These are phyloP conservation scores for Druceiella hillmani DNA, from an alignment of 2,888 invertebrate species.

Conservation along the genomic window DNA sequence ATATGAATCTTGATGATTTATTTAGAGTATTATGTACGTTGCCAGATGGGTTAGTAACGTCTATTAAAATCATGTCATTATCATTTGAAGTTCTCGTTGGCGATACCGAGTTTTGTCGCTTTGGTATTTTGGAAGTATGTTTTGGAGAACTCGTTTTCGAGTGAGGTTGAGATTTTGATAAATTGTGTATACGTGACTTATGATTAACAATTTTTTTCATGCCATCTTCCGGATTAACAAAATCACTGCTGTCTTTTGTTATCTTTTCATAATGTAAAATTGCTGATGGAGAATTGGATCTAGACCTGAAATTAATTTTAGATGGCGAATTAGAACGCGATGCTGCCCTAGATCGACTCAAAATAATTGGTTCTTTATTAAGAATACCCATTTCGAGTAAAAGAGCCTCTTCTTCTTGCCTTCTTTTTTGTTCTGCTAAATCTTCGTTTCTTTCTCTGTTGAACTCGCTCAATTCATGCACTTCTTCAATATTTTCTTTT, in stretches of 20 bases:
- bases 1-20: constrained; percentile 40
- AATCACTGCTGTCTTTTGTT: constrained; percentile 30
- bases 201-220: constrained; percentile 34
- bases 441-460: constrained; percentile 48
- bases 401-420: constrained; percentile 44
- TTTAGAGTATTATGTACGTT: constrained; percentile 33
- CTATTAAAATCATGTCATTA: constrained; percentile 26
- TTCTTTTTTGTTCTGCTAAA: constrained; percentile 38
- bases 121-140: constrained; percentile 43
- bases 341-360: constrained; percentile 32
- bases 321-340: constrained; percentile 42
- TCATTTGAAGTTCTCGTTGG: constrained; percentile 37
- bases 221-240: constrained; percentile 33
- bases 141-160: constrained; percentile 46
- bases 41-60: constrained; percentile 29
- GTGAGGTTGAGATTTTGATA: constrained; percentile 44
- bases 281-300: constrained; percentile 44
- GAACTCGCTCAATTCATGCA: constrained; percentile 44
- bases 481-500: constrained; percentile 46
- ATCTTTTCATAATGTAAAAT: constrained; percentile 36
- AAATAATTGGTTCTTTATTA: constrained; percentile 35
- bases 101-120: constrained; percentile 43
- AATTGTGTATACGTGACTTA: constrained; percentile 35
- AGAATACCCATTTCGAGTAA: constrained; percentile 45
- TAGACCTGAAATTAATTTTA: constrained; percentile 38